These are phyloP conservation scores for Cheilosia pagana DNA, from an alignment of 2,888 invertebrate genomes.

Conservation along the genomic window DNA sequence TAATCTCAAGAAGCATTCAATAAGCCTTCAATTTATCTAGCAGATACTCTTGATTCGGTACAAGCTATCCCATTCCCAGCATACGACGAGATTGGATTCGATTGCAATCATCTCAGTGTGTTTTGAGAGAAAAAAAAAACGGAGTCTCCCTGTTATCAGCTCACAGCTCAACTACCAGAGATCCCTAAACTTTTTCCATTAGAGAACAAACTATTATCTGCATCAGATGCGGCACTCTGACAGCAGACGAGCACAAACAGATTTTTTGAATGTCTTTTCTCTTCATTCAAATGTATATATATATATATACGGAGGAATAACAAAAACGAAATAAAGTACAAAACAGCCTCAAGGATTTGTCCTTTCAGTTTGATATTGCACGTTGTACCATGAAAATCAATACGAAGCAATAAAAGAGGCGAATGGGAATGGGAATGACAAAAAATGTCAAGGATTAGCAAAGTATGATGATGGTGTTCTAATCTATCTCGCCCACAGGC, in stretches of 20 bases:
- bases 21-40: conserved; percentile 52
- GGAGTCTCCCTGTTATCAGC: conserved; percentile 48
- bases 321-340: conserved; percentile 32
- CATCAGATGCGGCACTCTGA: conserved; percentile 55
- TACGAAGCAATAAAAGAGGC: conserved; percentile 39
- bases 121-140: conserved; percentile 19
- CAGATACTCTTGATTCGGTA: conserved; percentile 38
- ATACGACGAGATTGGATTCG: conserved; percentile 24
- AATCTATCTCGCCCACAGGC: neutral
- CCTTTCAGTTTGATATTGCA: conserved; percentile 37
- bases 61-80: conserved; percentile 7
- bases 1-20: conserved; percentile 59
- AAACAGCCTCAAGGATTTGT: conserved; percentile 47
- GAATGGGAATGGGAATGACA: conserved; percentile 28
- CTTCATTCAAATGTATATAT: conserved; percentile 4
- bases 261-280: conserved; percentile 46
- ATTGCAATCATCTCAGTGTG: conserved; percentile 40
- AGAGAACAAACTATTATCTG: conserved; percentile 59
- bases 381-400: conserved; percentile 57
- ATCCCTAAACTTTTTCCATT: conserved; percentile 71
- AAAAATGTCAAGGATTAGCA: conserved; percentile 65
- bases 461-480: conserved; percentile 21
- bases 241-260: conserved; percentile 48
- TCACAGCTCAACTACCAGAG: conserved; percentile 63
- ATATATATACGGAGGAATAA: conserved; percentile 15